phyloP scores from a whole-genome alignment of 2,797 vertebrate genomes.

The Ctenopoma kingsleyae region DNA sequence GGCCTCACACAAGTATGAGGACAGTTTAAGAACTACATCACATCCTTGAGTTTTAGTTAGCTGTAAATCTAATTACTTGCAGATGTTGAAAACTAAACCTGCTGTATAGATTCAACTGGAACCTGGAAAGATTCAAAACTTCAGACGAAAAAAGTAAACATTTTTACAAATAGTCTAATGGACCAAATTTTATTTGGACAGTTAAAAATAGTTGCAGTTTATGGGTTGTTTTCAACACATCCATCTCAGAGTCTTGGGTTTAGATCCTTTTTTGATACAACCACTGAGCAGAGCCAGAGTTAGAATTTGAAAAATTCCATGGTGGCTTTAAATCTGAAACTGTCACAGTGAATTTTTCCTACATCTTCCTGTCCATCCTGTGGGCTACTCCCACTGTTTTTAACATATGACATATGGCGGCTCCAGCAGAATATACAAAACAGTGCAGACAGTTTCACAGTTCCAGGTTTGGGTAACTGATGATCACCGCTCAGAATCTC shows the following conservation, averaged over 20 bases:
- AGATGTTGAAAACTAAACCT: not conserved
- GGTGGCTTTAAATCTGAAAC: constrained; percentile 19
- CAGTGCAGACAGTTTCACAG: not conserved
- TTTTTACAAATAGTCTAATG: no score
- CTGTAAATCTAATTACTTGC: not conserved
- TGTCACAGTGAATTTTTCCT: not conserved
- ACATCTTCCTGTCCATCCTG: constrained; percentile 10
- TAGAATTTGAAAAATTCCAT: constrained; percentile 17
- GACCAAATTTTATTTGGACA: no score
- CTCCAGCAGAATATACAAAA: constrained; percentile 11
- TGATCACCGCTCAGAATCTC: not conserved
- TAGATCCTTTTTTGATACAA: not conserved
- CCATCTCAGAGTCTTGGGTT: not conserved
- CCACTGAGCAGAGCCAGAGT: not conserved
- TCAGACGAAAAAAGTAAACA: not conserved
- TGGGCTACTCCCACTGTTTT: constrained; percentile 7
- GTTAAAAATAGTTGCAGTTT: not conserved
- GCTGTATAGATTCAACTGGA: no score
- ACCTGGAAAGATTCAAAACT: not conserved
- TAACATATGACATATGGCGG: constrained; percentile 7
- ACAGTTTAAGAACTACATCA: no score
- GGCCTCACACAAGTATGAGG: no score
- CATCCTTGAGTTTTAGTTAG: not conserved
- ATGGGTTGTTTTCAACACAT: not conserved
- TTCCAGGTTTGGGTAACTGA: constrained; percentile 20